Base-by-base conservation (phyloP, 2,888 invertebrate species). In the Himalopsyche anomala region DNA sequence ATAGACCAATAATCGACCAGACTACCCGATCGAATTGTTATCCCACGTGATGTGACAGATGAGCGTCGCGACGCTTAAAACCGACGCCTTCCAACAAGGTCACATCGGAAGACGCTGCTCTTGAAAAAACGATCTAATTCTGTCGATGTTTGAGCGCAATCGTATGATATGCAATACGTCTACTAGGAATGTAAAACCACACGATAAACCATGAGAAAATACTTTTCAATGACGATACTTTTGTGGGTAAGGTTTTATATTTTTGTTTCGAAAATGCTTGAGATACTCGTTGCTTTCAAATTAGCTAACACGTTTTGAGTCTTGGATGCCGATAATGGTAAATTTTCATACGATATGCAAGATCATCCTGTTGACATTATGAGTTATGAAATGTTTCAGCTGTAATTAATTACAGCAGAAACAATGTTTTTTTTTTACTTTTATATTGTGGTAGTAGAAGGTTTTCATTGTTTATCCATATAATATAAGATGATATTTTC, bases 51-150 rank as follows among this genome's bases (percentile, higher is more conserved):
- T 36, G 15, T 74, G 74, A 74, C 74, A 36, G 74, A 74, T 74
- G 74, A 74, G 28, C 74, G 74, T 74, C 74, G 74, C 74, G 74
- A 74, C 74, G 74, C 74, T 38, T 12, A 74, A 19, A 74, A 74
- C 15, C 74, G 36, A 74, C 74, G 74, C 74, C 74, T 74, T 62
- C 74, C 36, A 74, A 74, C 74, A 74, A 74, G 38, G 74, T 74
- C 74, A 36, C 19, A 74, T 28, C 74, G 74, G 36, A 74, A 74
- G 19, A 36, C 74, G 74, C 74, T 74, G 74, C 74, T 74, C 74
- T 74, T 74, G 74, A 74, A 74, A 69, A 74, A 74, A 74, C 74
- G 74, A 74, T 74, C 74, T 74, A 74, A 74, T 38, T 74, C 74
- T 19, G 74, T 74, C 74, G 74, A 74, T 74, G 74, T 38, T 74